Evolutionary conservation across 2,888 invertebrate genomes (phyloP), one percentile per base, ranked within the genome.

Genomic region (Drosophila leonis): DNA sequence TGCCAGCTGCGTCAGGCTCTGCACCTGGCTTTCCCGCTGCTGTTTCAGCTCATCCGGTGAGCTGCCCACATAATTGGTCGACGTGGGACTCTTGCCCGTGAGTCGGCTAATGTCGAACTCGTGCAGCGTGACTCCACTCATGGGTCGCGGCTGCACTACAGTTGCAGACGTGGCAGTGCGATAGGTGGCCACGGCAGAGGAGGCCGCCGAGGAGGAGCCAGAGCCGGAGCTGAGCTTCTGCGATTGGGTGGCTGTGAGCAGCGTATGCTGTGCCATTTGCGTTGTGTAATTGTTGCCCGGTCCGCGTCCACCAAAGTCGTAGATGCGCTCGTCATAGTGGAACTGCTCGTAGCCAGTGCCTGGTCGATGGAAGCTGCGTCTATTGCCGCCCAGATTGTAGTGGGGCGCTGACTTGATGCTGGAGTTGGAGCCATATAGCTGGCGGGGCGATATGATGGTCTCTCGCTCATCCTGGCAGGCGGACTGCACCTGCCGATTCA

Each of bases 331-430:
- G 29, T 92, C 92, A 57, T 92, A 92, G 31, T 85, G 82, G 63
- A 83, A 83, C 62, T 80, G 90, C 29, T 90, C 92, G 51, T 91
- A 91, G 56, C 80, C 82, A 8, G 75, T 49, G 18, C 67, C 69
- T 0, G 72, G 80, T 18, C 82, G 77, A 59, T 89, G 90, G 41
- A 83, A 84, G 75, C 85, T 83, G 65, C 80, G 79, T 35, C 78
- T 72, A 48, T 81, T 80, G n/a, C 78, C 80, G 15, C 88, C 86
- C 24, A 92, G 90, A 69, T 93, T 93, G 72, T 92, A 93, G 67
- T 93, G 93, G 1, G 93, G 93, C 12, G 93, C 93, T n/a, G 93
- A 93, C 79, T 93, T 93, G 18, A 93, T 93, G 81, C 93, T 93
- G 7, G 93, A 92, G 83, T 93, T 93, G 15, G 93, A 93, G 51